phyloP scores from a whole-genome alignment of 2,113 vertebrate genomes.

The Mungos mungo region DNA sequence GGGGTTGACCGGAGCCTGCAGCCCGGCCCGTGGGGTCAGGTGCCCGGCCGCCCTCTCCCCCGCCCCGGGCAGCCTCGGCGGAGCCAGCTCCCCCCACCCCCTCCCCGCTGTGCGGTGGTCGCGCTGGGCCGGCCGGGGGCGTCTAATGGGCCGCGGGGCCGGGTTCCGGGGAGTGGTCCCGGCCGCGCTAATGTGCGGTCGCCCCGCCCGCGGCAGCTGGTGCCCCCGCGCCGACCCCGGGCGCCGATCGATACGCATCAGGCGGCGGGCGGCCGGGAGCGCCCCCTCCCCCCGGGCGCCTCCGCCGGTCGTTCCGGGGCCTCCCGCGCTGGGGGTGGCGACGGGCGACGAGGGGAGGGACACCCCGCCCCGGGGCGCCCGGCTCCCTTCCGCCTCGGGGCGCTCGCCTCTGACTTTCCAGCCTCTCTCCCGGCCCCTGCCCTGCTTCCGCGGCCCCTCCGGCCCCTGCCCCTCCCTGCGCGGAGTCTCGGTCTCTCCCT shows the following conservation, averaged over 20 bases:
- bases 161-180: slow-evolving; percentile 68
- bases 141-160: slow-evolving; percentile 61
- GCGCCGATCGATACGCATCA: slow-evolving; percentile 64
- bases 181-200: slow-evolving; percentile 75
- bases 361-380: background rate
- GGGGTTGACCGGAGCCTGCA: background rate
- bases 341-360: background rate
- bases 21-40: background rate
- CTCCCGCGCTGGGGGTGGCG: background rate
- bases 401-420: background rate
- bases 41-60: background rate
- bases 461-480: background rate
- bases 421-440: no score
- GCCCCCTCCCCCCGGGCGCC: background rate
- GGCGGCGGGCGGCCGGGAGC: slow-evolving; percentile 64
- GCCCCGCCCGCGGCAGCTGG: slow-evolving; percentile 66
- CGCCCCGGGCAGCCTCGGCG: slow-evolving; percentile 24
- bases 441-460: no score
- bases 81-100: slow-evolving; percentile 29
- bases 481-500: background rate
- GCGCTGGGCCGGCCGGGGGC: background rate
- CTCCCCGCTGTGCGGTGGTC: slow-evolving; percentile 15
- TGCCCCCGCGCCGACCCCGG: slow-evolving; percentile 66
- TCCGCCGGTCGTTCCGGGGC: background rate
- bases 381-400: no score